Percentiles rank a stretch among this genome's conserved stretches.
Evolutionary conservation across 2,797 vertebrate species (phyloP).

Genomic region (Iguana delicatissima): DNA sequence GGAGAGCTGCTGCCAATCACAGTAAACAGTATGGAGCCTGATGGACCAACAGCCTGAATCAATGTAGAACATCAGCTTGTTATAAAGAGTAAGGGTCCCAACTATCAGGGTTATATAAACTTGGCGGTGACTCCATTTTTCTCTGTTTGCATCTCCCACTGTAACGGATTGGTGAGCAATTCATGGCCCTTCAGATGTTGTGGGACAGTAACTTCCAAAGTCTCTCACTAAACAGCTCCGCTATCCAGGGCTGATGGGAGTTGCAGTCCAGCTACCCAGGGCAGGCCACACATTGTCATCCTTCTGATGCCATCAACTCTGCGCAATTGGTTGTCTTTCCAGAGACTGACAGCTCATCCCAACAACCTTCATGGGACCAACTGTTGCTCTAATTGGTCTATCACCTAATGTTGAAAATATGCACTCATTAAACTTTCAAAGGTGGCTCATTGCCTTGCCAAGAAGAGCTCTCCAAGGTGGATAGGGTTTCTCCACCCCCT

Average conservation of each 20-base stretch:
- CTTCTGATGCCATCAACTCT: neutral
- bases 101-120: neutral
- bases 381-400: neutral
- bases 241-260: neutral
- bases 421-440: slow-evolving; percentile 38
- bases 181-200: neutral
- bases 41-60: neutral
- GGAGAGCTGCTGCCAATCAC: neutral
- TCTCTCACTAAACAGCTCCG: neutral
- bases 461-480: slow-evolving; percentile 33
- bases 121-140: neutral
- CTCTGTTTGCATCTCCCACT: neutral
- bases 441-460: neutral
- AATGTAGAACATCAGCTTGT: neutral
- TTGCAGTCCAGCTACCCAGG: neutral
- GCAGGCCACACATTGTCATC: neutral
- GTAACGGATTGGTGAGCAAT: neutral
- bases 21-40: neutral
- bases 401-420: neutral
- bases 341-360: neutral
- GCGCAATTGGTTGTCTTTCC: neutral
- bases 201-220: neutral
- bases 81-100: neutral
- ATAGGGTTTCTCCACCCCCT: neutral
- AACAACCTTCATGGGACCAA: neutral